Evolutionary conservation across 2,113 vertebrate species (phyloP), one percentile per base, ranked within the genome.

Genomic region (Sphaerodactylus townsendi): DNA sequence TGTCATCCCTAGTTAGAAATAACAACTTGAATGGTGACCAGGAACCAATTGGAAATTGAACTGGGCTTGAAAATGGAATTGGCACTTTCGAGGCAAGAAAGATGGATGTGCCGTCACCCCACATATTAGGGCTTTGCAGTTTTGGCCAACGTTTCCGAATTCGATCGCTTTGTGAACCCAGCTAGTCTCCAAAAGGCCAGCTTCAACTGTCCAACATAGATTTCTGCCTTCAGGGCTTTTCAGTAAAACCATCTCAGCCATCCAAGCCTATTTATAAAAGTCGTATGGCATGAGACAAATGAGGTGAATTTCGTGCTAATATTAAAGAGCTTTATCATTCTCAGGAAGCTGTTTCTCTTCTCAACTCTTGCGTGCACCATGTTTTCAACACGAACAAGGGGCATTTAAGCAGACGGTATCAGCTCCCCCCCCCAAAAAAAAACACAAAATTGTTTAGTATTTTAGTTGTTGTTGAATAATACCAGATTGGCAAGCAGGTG

Each of bases 211-310:
- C 68, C 88, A 64, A 19, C 56, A 59, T 77, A 85, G 88, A 82
- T 68, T 81, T 87, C 85, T 44, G 6, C 50, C 64, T 62, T 62
- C 62, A 10, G 23, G 3, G 23, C 33, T 68, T 4, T 68, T 33
- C 81, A n/a, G n/a, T 39, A 33, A 82, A 48, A 66, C 84, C 73
- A 14, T 7, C 90, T 79, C 81, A 81, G 82, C 76, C 62, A 56
- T 13, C 77, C 79, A 66, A 81, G 68, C 13, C 81, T 14, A 13
- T 76, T 76, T 81, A 81, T 81, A 78, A 90, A 79, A 78, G 83
- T 86, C 64, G 41, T 41, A 72, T n/a, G 72, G 74, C 9, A 11
- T 10, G 48, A 86, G 85, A 84, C 33, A 74, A 92, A 92, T 30
- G 2, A 71, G 50, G 86, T 66, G 39, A 83, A 30, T 19, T 59